Evolutionary conservation across 1,140 invertebrate genomes (phyloP).

Genomic region (Leptonema lineaticorne): DNA sequence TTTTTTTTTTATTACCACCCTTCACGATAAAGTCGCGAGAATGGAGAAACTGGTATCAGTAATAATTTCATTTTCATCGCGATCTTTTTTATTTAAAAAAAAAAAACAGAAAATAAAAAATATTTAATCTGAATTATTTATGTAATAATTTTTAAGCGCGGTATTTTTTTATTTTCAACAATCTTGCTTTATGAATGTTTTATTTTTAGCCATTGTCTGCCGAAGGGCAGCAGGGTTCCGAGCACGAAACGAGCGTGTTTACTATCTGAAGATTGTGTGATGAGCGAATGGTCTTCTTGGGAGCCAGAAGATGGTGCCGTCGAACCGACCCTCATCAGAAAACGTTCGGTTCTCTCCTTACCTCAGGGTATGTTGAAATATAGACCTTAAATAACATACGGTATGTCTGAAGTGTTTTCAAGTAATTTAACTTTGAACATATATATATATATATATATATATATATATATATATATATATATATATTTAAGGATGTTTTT

Average conservation of each 20-base stretch:
- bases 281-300: slow-evolving; percentile 55
- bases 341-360: slow-evolving; percentile 47
- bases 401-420: background rate
- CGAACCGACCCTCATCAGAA: slow-evolving; percentile 43
- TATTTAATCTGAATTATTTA: too few species aligned
- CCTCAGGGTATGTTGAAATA: slow-evolving; percentile 54
- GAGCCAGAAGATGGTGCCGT: slow-evolving; percentile 47
- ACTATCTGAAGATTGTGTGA: slow-evolving; percentile 48
- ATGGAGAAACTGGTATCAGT: too few species aligned
- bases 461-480: background rate
- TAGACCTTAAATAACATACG: too few species aligned
- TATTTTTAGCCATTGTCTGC: slow-evolving; percentile 47
- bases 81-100: too few species aligned
- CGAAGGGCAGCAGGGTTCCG: slow-evolving; percentile 43
- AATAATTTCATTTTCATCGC: too few species aligned
- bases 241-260: slow-evolving; percentile 50
- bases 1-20: too few species aligned
- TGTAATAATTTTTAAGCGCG: too few species aligned
- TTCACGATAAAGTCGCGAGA: too few species aligned
- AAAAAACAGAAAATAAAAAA: too few species aligned
- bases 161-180: background rate
- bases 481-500: too few species aligned
- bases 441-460: background rate
- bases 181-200: background rate
- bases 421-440: background rate